Evolutionary conservation across 2,888 invertebrate species (phyloP), one percentile per base, ranked within the genome.

Genomic region (Melolontha melolontha): DNA sequence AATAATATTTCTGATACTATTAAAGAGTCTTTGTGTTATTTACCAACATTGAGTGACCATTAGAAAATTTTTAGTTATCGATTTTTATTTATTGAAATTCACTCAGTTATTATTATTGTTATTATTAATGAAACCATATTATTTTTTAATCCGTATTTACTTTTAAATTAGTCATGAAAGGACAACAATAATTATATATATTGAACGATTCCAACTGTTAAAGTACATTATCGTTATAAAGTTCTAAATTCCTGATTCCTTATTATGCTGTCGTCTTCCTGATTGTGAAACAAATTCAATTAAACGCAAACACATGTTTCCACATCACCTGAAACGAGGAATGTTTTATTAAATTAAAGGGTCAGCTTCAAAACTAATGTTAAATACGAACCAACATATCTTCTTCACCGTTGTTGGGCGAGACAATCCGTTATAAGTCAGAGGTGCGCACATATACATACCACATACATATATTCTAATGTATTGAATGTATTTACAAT

Each of bases 271-370:
- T 29, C 44, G 27, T 44, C 29, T 59, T 59, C 59, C 44, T 59
- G 59, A 29, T 44, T 29, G 29, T 59, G 44, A 59, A 44, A 59
- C 44, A 34, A 59, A 27, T 59, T 44, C 59, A 59, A 59, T 59
- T 59, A 59, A 59, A 44, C 40, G 14, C 44, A 11, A 47, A 29
- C 44, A 59, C 22, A 44, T 47, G 59, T 59, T 59, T 59, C 59
- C 59, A 59, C 59, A 44, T 59, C 59, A 44, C 29, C 59, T 59
- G 59, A 27, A 44, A 42, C 44, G 44, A 10, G 59, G 59, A 59
- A 59, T 59, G 59, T 44, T 59, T 59, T 59, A 59, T 59, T 47
- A 59, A 59, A 59, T 59, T 59, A 59, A 59, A 59, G 59, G 59
- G 59, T 59, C 59, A 59, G 27, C 59, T 44, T 59, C n/a, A 59